A percentile compares a stretch with the other conserved stretches of the same genome.
Evolutionary conservation across 1,140 invertebrate genomes (phyloP).

Genomic region (Danaus melanippus): DNA sequence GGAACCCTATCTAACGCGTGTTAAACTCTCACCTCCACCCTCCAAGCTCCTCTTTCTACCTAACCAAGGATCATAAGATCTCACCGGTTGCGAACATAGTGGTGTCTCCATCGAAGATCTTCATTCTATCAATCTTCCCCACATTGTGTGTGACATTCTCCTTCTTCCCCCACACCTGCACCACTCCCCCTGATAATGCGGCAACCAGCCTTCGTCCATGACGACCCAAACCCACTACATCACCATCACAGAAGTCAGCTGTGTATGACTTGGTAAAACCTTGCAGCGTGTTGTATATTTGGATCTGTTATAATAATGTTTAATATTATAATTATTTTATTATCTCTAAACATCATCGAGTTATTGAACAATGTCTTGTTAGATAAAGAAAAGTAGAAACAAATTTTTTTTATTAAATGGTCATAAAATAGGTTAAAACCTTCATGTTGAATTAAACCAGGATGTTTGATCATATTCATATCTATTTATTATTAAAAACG

Average conservation of each 20-base stretch:
- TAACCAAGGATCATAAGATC: neutral
- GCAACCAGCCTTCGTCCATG: constrained; percentile 32
- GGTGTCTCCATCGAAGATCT: constrained; percentile 48
- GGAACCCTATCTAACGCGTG: too few species aligned
- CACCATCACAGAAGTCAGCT: constrained; percentile 37
- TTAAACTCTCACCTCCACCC: too few species aligned
- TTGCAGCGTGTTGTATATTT: constrained; percentile 40
- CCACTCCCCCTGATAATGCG: constrained; percentile 37
- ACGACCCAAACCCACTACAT: constrained; percentile 41
- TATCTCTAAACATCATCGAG: too few species aligned
- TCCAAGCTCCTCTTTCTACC: too few species aligned
- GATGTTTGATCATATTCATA: too few species aligned
- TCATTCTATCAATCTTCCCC: constrained; percentile 57
- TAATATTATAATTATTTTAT: neutral
- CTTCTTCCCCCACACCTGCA: constrained; percentile 55
- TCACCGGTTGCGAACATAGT: constrained; percentile 49
- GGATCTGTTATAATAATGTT: constrained; percentile 30
- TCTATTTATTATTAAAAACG: too few species aligned
- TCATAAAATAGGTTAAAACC: neutral
- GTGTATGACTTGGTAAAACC: constrained; percentile 39
- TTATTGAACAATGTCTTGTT: neutral
- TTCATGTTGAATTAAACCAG: too few species aligned
- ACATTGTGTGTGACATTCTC: constrained; percentile 29
- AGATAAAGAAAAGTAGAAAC: neutral
- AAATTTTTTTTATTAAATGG: too few species aligned